Base-by-base conservation (phyloP, 2,888 invertebrate species). In the Chaetogeoica ovagalla region DNA sequence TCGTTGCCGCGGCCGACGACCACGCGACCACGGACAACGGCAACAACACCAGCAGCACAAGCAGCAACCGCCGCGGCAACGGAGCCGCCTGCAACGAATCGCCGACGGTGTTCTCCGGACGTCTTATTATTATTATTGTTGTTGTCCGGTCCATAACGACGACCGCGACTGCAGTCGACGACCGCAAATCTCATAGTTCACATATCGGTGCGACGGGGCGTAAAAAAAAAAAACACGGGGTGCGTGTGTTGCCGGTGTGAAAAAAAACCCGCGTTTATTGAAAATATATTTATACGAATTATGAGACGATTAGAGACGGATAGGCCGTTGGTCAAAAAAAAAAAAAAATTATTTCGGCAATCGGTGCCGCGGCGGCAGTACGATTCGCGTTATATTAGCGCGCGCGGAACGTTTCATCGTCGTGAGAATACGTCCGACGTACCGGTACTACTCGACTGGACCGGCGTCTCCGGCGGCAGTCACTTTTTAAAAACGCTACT, bases 391-490 rank as follows among this genome's bases (percentile, higher is more conserved):
- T 62, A 37, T 37, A 2, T 30, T 30, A 15, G 15, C 30, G 30
- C 17, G 17, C 5, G 6, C 37, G 37, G 19, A 0, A 7, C 17
- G 69, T 23, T 52, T 30, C 52, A 23, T 21, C 59, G 71, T 3
- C 4, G 30, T 30, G 30, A 30, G 30, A 37, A 71, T 23, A 23
- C 57, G 57, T 43, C 63, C 39, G 39, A 9, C 23, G 52, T 57
- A 55, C 55, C 65, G 65, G 65, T 75, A 17, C 55, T 55, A 57
- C 55, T 75, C 57, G 21, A 75, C 75, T 43, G 75, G 55, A 65
- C 75, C 66, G 66, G 66, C 23, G 79, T 79, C 70, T 65, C 63
- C 17, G 62, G 57, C 21, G 21, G 39, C 79, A 57, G 39, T 62
- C 52, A 62, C 17, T 62, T 63, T n/a, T 70, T 55, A 60, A 43